Evolutionary conservation across 2,888 invertebrate genomes (phyloP), one percentile per base, ranked within the genome.

Genomic region (Vannuccia rotundouncinata): DNA sequence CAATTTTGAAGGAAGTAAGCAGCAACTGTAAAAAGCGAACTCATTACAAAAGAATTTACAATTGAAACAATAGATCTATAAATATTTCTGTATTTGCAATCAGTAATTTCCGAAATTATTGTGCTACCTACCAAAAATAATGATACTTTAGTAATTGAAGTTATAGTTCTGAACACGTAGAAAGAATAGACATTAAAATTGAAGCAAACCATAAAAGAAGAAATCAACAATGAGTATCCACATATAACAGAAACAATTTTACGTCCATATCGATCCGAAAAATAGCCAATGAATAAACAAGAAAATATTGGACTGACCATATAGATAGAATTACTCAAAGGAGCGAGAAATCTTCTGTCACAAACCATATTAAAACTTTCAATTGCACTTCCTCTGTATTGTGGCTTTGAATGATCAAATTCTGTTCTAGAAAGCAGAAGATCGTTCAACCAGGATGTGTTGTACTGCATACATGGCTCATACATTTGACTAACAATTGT

Each of bases 1-100:
- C 66, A 66, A 22, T 66, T 66, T 66, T 66, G 66, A n/a, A 66
- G 22, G 2, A 66, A 2, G 22, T 66, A 66, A 66, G 66, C 66
- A n/a, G 10, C 5, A 22, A 27, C 25, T 22, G 22, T 22, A 2
- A 66, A n/a, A n/a, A 5, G 2, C 5, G 66, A 66, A 22, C 2
- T 2, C 2, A 66, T 5, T 22, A 66, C 66, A 27, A 66, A 66
- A 66, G 22, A 17, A 66, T 22, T n/a, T 22, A 27, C 25, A 13
- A 22, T 22, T 2, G 66, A 66, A 13, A 2, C 2, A 17, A 66
- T 5, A 13, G 25, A 5, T 22, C 2, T 66, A 22, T 22, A n/a
- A 5, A 66, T 5, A 66, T 22, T 66, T 13, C 10, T 5, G 25
- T 66, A 66, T 66, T 66, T 66, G 22, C 66, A 22, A 66, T 66